A percentile compares a stretch with the other conserved stretches of the same genome.
Conservation (phyloP, 1,140 invertebrate species). For the Nephotettix cincticeps region DNA sequence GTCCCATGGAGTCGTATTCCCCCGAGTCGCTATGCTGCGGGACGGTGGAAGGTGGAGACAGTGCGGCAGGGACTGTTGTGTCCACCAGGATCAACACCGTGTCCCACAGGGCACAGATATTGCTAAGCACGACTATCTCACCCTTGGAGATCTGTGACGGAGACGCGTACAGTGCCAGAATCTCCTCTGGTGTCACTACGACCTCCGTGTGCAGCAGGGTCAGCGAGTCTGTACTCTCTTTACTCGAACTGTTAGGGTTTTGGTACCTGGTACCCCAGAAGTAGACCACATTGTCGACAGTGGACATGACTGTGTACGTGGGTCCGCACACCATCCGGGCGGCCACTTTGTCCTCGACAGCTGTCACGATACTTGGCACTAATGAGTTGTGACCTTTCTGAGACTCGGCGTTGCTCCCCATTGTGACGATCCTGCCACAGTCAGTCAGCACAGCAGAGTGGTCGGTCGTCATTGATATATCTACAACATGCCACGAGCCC, state of each 20-base stretch:
- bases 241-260: not conserved
- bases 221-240: not conserved
- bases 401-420: constrained; percentile 62
- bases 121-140: constrained; percentile 56
- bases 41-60: not conserved
- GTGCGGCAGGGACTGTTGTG: constrained; percentile 54
- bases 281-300: constrained; percentile 64
- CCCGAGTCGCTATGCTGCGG: constrained; percentile 36
- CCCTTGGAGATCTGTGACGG: constrained; percentile 53
- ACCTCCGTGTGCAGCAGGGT: not conserved
- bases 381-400: constrained; percentile 56
- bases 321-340: constrained; percentile 63
- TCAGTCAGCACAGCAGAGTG: constrained; percentile 63
- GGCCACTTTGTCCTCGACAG: constrained; percentile 54
- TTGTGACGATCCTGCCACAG: constrained; percentile 63
- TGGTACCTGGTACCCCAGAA: constrained; percentile 64
- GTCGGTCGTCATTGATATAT: constrained; percentile 56
- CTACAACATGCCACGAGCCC: constrained; percentile 48
- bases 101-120: constrained; percentile 57
- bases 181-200: constrained; percentile 42
- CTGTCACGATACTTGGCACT: constrained; percentile 55
- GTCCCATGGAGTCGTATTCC: not conserved
- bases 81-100: constrained; percentile 62
- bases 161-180: constrained; percentile 54
- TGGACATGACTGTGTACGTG: constrained; percentile 63